Evolutionary conservation across 2,113 vertebrate species (phyloP).

Genomic region (Grus americana): DNA sequence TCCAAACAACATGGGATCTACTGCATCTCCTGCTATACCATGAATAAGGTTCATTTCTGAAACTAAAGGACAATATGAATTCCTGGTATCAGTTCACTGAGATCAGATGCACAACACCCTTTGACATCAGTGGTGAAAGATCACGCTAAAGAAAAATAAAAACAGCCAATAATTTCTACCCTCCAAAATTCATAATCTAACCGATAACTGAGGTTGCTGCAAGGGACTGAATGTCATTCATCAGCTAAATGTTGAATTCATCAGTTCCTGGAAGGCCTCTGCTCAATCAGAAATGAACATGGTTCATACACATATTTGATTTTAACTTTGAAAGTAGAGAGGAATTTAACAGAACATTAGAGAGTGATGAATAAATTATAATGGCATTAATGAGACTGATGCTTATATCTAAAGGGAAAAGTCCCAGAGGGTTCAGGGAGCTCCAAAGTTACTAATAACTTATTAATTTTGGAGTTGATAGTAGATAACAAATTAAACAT

Average conservation of each 20-base stretch:
- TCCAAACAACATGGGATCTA: background rate
- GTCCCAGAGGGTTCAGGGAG: slow-evolving; percentile 9
- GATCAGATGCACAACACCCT: background rate
- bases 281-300: slow-evolving; percentile 27
- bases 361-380: slow-evolving; percentile 57
- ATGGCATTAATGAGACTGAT: slow-evolving; percentile 33
- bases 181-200: background rate
- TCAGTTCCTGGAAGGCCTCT: background rate
- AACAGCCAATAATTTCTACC: background rate
- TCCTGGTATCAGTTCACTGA: background rate
- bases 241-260: background rate
- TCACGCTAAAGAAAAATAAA: background rate
- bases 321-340: slow-evolving; percentile 12
- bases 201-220: background rate
- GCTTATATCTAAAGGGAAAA: slow-evolving; percentile 32
- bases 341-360: slow-evolving; percentile 57
- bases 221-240: background rate
- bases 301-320: slow-evolving; percentile 31
- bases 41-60: background rate
- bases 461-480: slow-evolving; percentile 48
- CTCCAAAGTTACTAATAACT: slow-evolving; percentile 40
- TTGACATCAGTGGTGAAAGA: background rate
- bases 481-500: slow-evolving; percentile 53
- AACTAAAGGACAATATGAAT: background rate
- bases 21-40: background rate